Base-by-base conservation (phyloP, 2,888 invertebrate species). In the Schizotus pectinicornis region DNA sequence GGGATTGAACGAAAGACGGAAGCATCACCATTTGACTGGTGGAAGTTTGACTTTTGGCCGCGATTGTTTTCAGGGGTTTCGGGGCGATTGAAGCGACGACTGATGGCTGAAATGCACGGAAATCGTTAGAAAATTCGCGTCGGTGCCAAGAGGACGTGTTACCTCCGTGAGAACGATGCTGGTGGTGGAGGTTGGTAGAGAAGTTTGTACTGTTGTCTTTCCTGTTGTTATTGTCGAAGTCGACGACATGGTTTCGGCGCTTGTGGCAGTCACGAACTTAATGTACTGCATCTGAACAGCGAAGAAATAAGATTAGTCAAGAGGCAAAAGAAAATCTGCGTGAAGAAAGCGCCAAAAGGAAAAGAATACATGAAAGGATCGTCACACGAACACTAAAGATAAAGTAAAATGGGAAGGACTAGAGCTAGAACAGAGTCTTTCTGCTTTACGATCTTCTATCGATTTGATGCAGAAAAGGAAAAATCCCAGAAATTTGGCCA, bases 201-300 rank as follows among this genome's bases (percentile, higher is more conserved):
- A 42, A 6, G 65, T 54, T 35, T 56, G 59, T 13, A 69, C 65
- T 1, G 68, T 56, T 11, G 70, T 63, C 57, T 71, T 74, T 9
- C 67, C 39, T 7, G 70, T 67, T 37, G 64, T 68, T 33, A 66
- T 64, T 12, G 68, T 64, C 9, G 67, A 76, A 34, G 75, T 74
- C 32, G 76, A 71, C 22, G 79, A 77, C 8, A 76, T 77, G 9
- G 82, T 74, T 46, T 84, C 85, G 41, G 69, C 64, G 49, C 67
- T 61, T 54, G 63, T 65, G 11, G 76, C 65, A 1, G 86, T 86
- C 31, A 90, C 86, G 62, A 91, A 81, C 64, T 89, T 83, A 9
- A 91, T 88, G 73, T 89, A 90, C 72, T 90, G 90, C 59, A 90
- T 84, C 86, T 86, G 73, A 38, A 75, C 5, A n/a, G n/a, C 22